Evolutionary conservation across 1,140 invertebrate genomes (phyloP), one percentile per base, ranked within the genome.

Genomic region (Drosophila setifemur): DNA sequence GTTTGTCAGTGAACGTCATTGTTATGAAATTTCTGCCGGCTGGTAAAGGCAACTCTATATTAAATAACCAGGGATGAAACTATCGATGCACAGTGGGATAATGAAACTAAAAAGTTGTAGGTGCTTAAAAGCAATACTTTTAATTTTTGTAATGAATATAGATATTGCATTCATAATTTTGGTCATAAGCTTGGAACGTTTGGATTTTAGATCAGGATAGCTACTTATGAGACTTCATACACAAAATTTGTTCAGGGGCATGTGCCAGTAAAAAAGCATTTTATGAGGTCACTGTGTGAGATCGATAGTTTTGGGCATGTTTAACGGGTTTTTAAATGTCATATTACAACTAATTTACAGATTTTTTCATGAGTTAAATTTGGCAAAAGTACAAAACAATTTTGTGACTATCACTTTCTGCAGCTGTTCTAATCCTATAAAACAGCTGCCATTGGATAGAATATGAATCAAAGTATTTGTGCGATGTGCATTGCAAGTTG

Each of bases 1-100:
- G 40, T 45, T 77, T 89, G n/a, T 88, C 39, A n/a, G 42, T 18
- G 53, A 89, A 42, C 28, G 76, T 77, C 82, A 87, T 87, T 54
- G 35, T 68, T 69, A 75, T 68, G 73, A 68, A 67, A 76, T 73
- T 60, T 43, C 12, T 3, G 21, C 6, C 11, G 43, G 12, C 16
- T 21, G 11, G 16, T 40, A 18, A 21, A 8, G 37, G 37, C 37
- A 21, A 19, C 18, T 21, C 18, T 21, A 21, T 8, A 40, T n/a
- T 4, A 21, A 4, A 40, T 4, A n/a, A 3, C 28, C 26, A 63
- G 57, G 57, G 57, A 11, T 21, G 19, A 3, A 37, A 7, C n/a
- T n/a, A n/a, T n/a, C n/a, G n/a, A n/a, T n/a, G n/a, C n/a, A n/a
- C n/a, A n/a, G n/a, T n/a, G n/a, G n/a, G n/a, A n/a, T n/a, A n/a